Evolutionary conservation across 2,888 invertebrate genomes (phyloP).

Genomic region (Liopterus haemorrhoidalis): DNA sequence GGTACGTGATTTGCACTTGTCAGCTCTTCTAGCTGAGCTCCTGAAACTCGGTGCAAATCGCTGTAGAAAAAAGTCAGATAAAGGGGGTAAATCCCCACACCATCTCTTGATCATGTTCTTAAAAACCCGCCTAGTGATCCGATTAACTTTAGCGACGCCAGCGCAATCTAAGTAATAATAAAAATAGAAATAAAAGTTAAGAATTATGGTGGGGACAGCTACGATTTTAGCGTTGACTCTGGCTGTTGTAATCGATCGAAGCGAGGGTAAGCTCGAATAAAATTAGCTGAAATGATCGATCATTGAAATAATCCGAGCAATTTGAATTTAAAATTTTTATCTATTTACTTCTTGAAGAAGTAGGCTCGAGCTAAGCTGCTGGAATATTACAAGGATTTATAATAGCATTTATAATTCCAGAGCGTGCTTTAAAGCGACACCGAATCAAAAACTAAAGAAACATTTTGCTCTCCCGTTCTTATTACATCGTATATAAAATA

Average conservation of each 20-base stretch:
- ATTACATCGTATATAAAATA: too few relatives aligned
- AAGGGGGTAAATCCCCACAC: slow-evolving; percentile 42
- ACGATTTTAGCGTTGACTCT: too few relatives aligned
- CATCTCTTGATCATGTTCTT: slow-evolving; percentile 46
- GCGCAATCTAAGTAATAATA: slow-evolving; percentile 48
- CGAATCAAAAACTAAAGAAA: too few relatives aligned
- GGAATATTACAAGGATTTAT: too few relatives aligned
- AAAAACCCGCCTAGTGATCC: slow-evolving; percentile 46
- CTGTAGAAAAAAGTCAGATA: slow-evolving; percentile 39
- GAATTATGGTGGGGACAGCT: slow-evolving; percentile 42
- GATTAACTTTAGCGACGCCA: slow-evolving; percentile 45
- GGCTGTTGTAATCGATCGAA: too few relatives aligned
- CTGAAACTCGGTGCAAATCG: too few relatives aligned
- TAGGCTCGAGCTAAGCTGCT: too few relatives aligned
- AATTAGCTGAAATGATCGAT: slow-evolving; percentile 63
- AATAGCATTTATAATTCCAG: too few relatives aligned
- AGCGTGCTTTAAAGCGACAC: too few relatives aligned
- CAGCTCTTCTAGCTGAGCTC: too few relatives aligned
- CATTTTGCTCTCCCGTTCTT: too few relatives aligned
- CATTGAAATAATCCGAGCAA: slow-evolving; percentile 51
- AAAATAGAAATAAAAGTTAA: slow-evolving; percentile 49
- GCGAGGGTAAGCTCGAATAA: slow-evolving; percentile 54
- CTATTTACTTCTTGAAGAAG: slow-evolving; percentile 42
- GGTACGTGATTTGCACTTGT: too few relatives aligned
- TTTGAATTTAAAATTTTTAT: slow-evolving; percentile 45